Percentiles rank a stretch among this genome's conserved stretches.
Conservation (phyloP, 1,140 invertebrate species). For the Monomorium pharaonis region DNA sequence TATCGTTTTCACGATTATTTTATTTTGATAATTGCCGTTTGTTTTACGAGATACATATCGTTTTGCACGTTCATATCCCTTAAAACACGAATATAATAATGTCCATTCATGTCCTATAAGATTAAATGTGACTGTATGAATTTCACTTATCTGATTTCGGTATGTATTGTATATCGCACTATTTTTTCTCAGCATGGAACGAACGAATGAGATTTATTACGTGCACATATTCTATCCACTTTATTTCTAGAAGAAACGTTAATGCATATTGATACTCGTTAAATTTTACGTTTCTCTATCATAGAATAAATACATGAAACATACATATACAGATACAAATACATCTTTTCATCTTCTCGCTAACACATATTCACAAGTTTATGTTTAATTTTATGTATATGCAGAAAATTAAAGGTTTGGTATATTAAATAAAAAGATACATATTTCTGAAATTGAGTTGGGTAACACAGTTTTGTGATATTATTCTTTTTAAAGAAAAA, state of each 20-base stretch:
- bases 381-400: not conserved
- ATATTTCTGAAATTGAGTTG: no score
- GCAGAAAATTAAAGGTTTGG: no score
- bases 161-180: slow-evolving; percentile 8
- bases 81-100: not conserved
- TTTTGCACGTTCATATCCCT: not conserved
- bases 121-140: slow-evolving; percentile 32
- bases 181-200: slow-evolving; percentile 27
- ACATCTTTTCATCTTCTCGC: not conserved
- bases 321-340: not conserved
- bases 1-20: slow-evolving; percentile 10
- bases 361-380: not conserved
- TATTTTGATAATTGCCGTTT: not conserved
- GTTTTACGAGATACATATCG: not conserved
- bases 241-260: not conserved
- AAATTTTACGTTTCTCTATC: not conserved
- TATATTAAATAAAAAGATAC: no score
- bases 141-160: not conserved
- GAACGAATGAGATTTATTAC: slow-evolving; percentile 16
- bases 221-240: not conserved
- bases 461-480: no score
- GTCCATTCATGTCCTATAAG: not conserved
- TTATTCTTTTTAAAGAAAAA: no score
- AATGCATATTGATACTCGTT: slow-evolving; percentile 25
- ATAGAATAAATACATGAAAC: not conserved